A percentile compares a stretch with the other conserved stretches of the same genome.
These are phyloP conservation scores for Chamaetylas fuelleborni DNA, from an alignment of 2,113 vertebrate species.

Conservation along the genomic window DNA sequence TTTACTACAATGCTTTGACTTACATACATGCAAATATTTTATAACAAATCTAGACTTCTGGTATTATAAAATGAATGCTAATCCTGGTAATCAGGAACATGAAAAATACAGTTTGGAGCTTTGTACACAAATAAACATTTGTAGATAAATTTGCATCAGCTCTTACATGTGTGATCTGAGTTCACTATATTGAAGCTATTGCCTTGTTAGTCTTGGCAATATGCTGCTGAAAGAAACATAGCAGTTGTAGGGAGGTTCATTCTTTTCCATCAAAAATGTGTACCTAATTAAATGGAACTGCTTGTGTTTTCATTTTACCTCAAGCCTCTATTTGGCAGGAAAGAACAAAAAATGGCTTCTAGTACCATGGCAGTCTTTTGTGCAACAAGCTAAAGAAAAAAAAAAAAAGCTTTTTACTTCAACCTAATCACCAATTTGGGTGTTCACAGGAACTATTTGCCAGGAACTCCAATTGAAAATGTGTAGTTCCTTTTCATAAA, in stretches of 20 bases:
- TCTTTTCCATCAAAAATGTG: not conserved
- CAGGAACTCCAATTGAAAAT: not conserved
- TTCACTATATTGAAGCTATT: not conserved
- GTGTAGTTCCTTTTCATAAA: not conserved
- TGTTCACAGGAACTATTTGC: not conserved
- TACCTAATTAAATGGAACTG: not conserved
- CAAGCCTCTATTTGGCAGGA: not conserved
- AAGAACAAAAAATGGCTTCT: not conserved
- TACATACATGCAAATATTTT: not conserved
- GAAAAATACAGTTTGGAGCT: not conserved
- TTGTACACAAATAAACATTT: not conserved
- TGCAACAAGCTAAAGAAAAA: not conserved
- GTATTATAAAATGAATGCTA: not conserved
- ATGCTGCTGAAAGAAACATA: not conserved
- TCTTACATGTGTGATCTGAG: not conserved
- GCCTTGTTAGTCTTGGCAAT: not conserved
- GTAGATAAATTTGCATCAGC: not conserved
- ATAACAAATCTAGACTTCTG: not conserved
- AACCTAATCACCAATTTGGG: not conserved
- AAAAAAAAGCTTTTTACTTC: not conserved
- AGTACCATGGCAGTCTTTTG: not conserved
- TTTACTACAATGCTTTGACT: not conserved
- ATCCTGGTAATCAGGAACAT: not conserved
- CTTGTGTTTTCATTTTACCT: not conserved
- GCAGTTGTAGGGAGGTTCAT: not conserved